Evolutionary conservation across 2,113 vertebrate genomes (phyloP), one percentile per base, ranked within the genome.

Genomic region (Egretta garzetta): DNA sequence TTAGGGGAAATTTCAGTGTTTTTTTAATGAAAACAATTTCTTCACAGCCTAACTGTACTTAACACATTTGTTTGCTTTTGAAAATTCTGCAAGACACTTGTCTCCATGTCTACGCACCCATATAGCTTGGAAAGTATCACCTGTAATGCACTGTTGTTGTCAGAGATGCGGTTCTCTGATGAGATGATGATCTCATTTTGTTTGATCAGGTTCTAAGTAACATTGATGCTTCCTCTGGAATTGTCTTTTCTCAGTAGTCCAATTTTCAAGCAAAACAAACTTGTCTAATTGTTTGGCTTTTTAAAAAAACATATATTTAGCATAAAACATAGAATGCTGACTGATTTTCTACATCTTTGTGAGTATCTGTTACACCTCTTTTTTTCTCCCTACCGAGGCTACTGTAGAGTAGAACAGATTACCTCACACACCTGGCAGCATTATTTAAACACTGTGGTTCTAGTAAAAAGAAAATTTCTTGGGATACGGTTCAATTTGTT

Each of bases 401-500:
- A 21, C 14, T 23, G 35, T 26, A 35, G 37, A 77, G 12, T 16
- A 58, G 23, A 64, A 80, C 17, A 71, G 22, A 58, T 24, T 59
- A 39, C 6, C 47, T 89, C 39, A 49, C 59, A 30, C 32, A 76
- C 20, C 17, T 73, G 77, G 22, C 11, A 80, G 26, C 71, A 53
- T 59, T 52, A 86, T 58, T 81, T 59, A 81, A 77, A 68, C 13
- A 23, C 5, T n/a, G 13, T 7, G 17, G 21, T 74, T 85, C 52
- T 86, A 26, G 14, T 35, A 75, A 81, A 85, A 37, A 49, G 41
- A 43, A 43, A 43, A 20, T 41, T 80, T 66, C 3, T 47, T 58
- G 8, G 5, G 12, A 18, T 50, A 33, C 21, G 11, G 16, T 49
- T 77, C 14, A 16, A 19, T 13, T 27, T 0, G 1, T 67, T 70